Conservation (phyloP, 1,140 invertebrate genomes). For the Latrodectus geometricus region DNA sequence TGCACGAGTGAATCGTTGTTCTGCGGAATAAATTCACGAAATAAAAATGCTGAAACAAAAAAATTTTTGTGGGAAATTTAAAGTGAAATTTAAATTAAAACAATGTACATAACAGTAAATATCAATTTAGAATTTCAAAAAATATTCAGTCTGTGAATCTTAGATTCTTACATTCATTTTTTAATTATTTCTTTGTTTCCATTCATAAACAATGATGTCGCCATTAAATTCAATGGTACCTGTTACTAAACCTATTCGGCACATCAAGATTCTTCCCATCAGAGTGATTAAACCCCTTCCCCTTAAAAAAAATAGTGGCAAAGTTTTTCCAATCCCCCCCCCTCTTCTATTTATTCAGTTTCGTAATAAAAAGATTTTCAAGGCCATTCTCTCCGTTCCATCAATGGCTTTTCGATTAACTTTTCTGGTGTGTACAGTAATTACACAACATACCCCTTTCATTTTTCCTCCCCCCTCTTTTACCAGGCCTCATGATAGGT, state of each 20-base stretch:
- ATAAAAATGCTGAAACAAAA: too few relatives aligned
- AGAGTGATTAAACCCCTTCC: not conserved
- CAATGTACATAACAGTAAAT: too few relatives aligned
- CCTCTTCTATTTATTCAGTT: not conserved
- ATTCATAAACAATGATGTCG: not conserved
- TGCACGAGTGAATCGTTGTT: too few relatives aligned
- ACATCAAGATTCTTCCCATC: not conserved
- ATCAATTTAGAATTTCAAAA: too few relatives aligned
- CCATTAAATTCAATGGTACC: not conserved
- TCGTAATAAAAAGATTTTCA: not conserved
- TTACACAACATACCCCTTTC: not conserved
- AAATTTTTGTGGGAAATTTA: too few relatives aligned
- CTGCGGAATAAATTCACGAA: too few relatives aligned
- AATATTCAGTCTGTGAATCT: too few relatives aligned
- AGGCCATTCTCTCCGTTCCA: not conserved
- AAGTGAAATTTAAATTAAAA: too few relatives aligned
- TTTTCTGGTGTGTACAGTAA: not conserved
- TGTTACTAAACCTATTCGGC: not conserved
- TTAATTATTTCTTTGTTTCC: not conserved
- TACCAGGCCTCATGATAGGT: not conserved
- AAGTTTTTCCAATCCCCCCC: too few relatives aligned
- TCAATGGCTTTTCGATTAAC: not conserved
- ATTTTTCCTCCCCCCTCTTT: not conserved
- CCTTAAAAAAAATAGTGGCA: too few relatives aligned
- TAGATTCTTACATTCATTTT: too few relatives aligned